Base-by-base conservation (phyloP, 2,113 vertebrate genomes). In the Neolamprologus toae region DNA sequence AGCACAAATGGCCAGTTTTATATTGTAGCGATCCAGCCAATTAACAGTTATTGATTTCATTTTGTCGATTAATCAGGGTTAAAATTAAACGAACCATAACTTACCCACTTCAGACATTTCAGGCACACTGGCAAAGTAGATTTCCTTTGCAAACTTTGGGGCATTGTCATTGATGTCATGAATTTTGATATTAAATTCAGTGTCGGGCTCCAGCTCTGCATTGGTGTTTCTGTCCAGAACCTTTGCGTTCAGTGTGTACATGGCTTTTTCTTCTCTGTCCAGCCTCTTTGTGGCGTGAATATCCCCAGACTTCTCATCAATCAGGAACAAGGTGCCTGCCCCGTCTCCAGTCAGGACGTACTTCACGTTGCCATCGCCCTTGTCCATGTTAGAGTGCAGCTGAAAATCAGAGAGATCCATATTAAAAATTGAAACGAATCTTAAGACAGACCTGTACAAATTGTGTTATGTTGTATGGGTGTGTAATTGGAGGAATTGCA, bases 161-260 rank as follows among this genome's bases (percentile, higher is more conserved):
- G 97, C 99, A 28, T 99, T 99, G 95, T 99, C 99, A 86, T 99
- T 99, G 93, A 99, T 99, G 94, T 99, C 99, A 3, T 99, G 98
- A 73, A 99, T 99, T 95, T 99, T 99, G 93, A 99, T 99, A 88
- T 99, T 97, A 85, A 99, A 99, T 90, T 99, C 98, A 0, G 99
- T 99, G 96, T 98, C 98, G 2, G 97, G 97, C 85, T 99, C 99
- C 93, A 99, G 97, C 88, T 98, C 97, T 3, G 96, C 93, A 59
- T 98, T 98, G 4, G 98, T 99, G 88, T 94, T 97, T 86, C 97
- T 96, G 92, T 98, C 98, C 95, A 99, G 93, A 35, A 98, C 99
- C 94, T 99, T 98, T 88, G 99, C 99, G 55, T 97, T 96, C 31
- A 99, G 97, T 8, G 97, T 96, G 85, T 99, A 99, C 80, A 97